These are phyloP conservation scores for Leptocoma aspasia DNA, from an alignment of 2,113 vertebrate genomes.

Conservation along the genomic window DNA sequence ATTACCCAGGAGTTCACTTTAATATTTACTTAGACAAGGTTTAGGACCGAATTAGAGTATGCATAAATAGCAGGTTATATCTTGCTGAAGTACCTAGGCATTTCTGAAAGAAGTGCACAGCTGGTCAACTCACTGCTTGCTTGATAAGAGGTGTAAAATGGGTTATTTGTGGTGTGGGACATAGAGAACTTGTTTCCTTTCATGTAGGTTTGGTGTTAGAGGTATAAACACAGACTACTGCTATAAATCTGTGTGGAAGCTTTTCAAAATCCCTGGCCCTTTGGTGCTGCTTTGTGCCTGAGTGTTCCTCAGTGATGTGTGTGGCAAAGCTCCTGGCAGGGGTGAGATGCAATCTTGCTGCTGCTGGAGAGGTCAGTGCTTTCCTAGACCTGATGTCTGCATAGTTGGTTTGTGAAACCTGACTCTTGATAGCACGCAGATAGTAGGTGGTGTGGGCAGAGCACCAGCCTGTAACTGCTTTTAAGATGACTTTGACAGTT, in stretches of 20 bases:
- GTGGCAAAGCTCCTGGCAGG: background rate
- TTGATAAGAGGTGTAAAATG: background rate
- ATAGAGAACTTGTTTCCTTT: background rate
- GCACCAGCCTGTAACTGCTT: background rate
- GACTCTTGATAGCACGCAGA: background rate
- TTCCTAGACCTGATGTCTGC: background rate
- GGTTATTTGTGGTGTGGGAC: background rate
- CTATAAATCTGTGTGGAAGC: background rate
- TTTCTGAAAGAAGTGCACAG: background rate
- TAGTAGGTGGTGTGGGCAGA: background rate
- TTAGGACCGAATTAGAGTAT: background rate
- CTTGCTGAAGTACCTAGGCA: background rate
- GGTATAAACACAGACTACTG: background rate
- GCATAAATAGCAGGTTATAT: background rate
- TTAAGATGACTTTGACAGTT: background rate
- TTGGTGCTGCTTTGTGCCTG: background rate
- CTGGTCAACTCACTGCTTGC: background rate
- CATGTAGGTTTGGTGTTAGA: background rate
- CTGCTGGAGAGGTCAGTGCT: background rate
- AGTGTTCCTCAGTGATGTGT: background rate
- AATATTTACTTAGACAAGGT: background rate
- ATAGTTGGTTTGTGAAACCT: background rate
- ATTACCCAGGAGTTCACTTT: background rate
- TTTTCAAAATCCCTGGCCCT: rapidly evolving
- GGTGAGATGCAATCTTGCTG: background rate